Evolutionary conservation across 2,888 invertebrate species (phyloP).

Genomic region (Cyrtodaria siliqua): DNA sequence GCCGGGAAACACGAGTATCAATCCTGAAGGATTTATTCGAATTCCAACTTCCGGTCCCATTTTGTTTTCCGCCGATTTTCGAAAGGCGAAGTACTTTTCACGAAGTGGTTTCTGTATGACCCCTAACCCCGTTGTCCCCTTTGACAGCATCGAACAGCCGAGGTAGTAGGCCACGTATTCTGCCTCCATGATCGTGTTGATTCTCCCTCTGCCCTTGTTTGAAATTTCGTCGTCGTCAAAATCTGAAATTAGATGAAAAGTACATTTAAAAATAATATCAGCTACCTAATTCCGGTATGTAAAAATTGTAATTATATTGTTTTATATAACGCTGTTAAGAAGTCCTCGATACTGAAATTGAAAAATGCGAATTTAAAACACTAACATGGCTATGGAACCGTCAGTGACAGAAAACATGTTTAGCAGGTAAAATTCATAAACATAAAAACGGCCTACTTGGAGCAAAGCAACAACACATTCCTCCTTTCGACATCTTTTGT

Average conservation of each 20-base stretch:
- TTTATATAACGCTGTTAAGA: too few relatives aligned
- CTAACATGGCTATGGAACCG: too few relatives aligned
- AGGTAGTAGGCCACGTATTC: slow-evolving; percentile 97
- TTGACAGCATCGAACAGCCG: slow-evolving; percentile 98
- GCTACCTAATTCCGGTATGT: too few relatives aligned
- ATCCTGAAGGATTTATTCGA: slow-evolving; percentile 95
- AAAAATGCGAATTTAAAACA: too few relatives aligned
- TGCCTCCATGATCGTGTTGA: slow-evolving; percentile 57
- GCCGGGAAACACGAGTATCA: slow-evolving; percentile 96
- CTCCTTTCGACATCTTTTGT: too few relatives aligned
- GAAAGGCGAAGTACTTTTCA: slow-evolving; percentile 98
- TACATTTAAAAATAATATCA: too few relatives aligned
- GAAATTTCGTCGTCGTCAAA: slow-evolving; percentile 16
- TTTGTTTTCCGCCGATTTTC: slow-evolving; percentile 85
- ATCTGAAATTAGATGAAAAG: slow-evolving; percentile 44
- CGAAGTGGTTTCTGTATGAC: slow-evolving; percentile 98
- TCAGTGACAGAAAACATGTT: too few relatives aligned
- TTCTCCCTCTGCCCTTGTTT: background rate
- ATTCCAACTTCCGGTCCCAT: slow-evolving; percentile 70
- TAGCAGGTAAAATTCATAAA: too few relatives aligned
- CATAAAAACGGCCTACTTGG: too few relatives aligned
- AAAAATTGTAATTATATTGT: too few relatives aligned
- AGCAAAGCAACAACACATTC: too few relatives aligned
- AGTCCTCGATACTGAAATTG: too few relatives aligned
- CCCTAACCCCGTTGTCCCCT: slow-evolving; percentile 98